Conservation (phyloP, 1,140 invertebrate genomes). For the Pseudomyrmex sp. region DNA sequence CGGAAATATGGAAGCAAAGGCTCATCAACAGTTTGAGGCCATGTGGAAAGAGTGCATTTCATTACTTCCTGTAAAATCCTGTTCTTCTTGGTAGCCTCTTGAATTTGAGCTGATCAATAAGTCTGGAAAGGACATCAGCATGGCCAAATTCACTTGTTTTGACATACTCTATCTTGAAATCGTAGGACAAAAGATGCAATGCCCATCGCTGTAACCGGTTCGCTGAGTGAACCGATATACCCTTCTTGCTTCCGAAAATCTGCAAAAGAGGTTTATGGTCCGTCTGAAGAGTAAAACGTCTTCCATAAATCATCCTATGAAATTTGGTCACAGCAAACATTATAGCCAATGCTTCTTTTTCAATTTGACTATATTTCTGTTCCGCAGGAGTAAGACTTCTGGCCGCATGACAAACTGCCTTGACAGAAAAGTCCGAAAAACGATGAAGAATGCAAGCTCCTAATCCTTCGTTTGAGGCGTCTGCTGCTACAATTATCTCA, state of each 20-base stretch:
- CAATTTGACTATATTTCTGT: not conserved
- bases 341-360: not conserved
- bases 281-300: not conserved
- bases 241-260: not conserved
- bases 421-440: not conserved
- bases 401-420: not conserved
- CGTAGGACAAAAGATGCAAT: not conserved
- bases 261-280: not conserved
- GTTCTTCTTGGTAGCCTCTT: too few species aligned
- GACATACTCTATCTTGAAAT: not conserved
- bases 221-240: not conserved
- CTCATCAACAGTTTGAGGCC: too few species aligned
- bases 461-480: not conserved
- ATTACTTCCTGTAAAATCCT: too few species aligned
- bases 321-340: not conserved
- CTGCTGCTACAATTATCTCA: not conserved
- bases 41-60: too few species aligned
- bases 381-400: not conserved
- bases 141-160: not conserved
- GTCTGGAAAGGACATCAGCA: not conserved
- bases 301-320: not conserved
- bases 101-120: not conserved
- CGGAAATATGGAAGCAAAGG: too few species aligned
- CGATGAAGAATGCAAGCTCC: not conserved
- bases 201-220: not conserved